Conservation (phyloP, 2,888 invertebrate genomes). For the Diabrotica balteata region DNA sequence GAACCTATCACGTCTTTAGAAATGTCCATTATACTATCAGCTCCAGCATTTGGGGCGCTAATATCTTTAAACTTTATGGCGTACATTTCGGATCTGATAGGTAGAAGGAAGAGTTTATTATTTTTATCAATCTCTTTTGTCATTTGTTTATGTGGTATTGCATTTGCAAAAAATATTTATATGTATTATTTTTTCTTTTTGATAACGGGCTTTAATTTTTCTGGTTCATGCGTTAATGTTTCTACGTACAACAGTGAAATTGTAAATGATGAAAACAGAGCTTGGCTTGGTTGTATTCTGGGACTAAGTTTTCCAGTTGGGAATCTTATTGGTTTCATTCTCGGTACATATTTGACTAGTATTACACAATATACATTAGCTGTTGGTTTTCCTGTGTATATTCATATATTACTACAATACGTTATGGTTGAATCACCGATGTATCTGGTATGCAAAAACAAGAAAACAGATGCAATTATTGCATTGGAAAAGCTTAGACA, state of each 20-base stretch:
- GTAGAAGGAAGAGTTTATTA: constrained; percentile 10
- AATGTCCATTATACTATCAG: not conserved
- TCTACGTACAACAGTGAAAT: constrained; percentile 4
- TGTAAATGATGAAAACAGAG: constrained; percentile 3
- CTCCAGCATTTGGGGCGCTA: not conserved
- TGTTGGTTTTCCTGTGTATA: not conserved
- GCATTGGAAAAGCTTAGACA: not conserved
- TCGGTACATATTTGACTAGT: not conserved
- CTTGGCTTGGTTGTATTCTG: not conserved
- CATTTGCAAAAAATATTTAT: constrained; percentile 4
- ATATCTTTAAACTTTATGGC: not conserved
- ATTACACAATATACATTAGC: constrained; percentile 3
- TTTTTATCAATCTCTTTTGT: not conserved
- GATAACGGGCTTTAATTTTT: not conserved
- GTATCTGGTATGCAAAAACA: not conserved
- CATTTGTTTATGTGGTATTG: not conserved
- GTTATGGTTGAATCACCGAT: constrained; percentile 4
- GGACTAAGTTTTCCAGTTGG: not conserved
- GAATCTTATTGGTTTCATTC: not conserved
- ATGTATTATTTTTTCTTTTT: constrained; percentile 4
- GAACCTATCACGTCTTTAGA: constrained; percentile 3
- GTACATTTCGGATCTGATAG: constrained; percentile 8
- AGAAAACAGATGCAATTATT: no score
- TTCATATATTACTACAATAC: not conserved
- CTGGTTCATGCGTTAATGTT: not conserved